Evolutionary conservation across 2,888 invertebrate genomes (phyloP), one percentile per base, ranked within the genome.

Genomic region (Catocala sponsa): DNA sequence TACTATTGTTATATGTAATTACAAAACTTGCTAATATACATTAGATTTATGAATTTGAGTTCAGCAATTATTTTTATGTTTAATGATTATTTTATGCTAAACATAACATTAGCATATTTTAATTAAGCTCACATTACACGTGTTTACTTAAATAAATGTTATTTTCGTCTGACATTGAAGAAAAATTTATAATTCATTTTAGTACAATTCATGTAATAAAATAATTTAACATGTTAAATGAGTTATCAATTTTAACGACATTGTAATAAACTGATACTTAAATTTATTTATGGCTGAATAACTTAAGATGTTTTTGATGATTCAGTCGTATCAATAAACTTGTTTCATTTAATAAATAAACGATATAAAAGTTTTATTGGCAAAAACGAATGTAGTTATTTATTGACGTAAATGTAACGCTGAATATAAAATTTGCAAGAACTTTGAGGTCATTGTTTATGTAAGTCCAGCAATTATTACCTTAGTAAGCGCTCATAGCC

Each of bases 271-370:
- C 9, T 43, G 32, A 7, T 25, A 25, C 47, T 47, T 47, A 25
- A 25, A 13, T 47, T 47, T 47, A 55, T 51, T 43, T 55, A 15
- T 49, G 60, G 62, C 11, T 44, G 33, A 43, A 35, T 48, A 61
- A 61, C 63, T 66, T 25, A 47, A 5, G 12, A 6, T 47, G 5
- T 47, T 32, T 47, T 47, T 47, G n/a, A n/a, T n/a, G n/a, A 47
- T 47, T 25, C 47, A 6, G 74, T 73, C 63, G 68, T 66, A 68
- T 66, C 74, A 72, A 70, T 65, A 61, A 50, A 72, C 67, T 68
- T 70, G 72, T 75, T 74, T 69, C 65, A 60, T 71, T 15, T 47
- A 25, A 47, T 47, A 47, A 47, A 47, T 47, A 13, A 25, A 10
- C 0, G 25, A 47, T 47, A 25, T 10, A 2, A 25, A 25, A 25